Evolutionary conservation across 37 sponge, comb jelly and placozoan genomes (phyloP).

Genomic region (Tethya wilhelma): DNA sequence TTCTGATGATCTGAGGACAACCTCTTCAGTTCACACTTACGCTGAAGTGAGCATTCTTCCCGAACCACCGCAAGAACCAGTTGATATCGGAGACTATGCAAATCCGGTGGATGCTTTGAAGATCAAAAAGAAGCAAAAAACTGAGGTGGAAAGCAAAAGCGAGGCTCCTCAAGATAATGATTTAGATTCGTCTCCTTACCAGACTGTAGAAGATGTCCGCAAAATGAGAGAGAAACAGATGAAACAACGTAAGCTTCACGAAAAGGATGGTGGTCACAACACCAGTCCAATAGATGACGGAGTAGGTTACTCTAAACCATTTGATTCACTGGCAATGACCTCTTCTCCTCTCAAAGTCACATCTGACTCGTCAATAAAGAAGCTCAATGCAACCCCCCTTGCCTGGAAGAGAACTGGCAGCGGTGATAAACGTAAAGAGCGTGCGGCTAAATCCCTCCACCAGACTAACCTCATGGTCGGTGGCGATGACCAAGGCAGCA

Average conservation of each 20-base stretch:
- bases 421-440: constrained; percentile 1
- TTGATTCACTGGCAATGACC: constrained; percentile 41
- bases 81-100: constrained; percentile 18
- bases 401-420: constrained; percentile 4
- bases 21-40: constrained; percentile 3
- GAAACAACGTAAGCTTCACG: background rate
- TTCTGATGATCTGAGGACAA: background rate
- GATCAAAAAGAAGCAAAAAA: background rate
- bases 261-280: background rate
- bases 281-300: constrained; percentile 9
- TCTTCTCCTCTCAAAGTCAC: background rate
- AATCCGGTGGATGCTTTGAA: constrained; percentile 38
- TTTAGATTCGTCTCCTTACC: constrained; percentile 12
- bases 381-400: background rate
- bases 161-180: background rate
- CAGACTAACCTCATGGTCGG: background rate
- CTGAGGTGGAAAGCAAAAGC: background rate
- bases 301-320: constrained; percentile 49
- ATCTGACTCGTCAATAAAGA: background rate
- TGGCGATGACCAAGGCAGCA: too few relatives aligned
- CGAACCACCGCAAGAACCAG: background rate
- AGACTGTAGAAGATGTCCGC: constrained; percentile 41
- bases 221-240: constrained; percentile 32
- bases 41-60: constrained; percentile 4
- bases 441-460: constrained; percentile 16